A percentile compares a stretch with the other conserved stretches of the same genome.
These are phyloP conservation scores for Drosophila buzzatii DNA, from an alignment of 2,888 invertebrate species.

Conservation along the genomic window DNA sequence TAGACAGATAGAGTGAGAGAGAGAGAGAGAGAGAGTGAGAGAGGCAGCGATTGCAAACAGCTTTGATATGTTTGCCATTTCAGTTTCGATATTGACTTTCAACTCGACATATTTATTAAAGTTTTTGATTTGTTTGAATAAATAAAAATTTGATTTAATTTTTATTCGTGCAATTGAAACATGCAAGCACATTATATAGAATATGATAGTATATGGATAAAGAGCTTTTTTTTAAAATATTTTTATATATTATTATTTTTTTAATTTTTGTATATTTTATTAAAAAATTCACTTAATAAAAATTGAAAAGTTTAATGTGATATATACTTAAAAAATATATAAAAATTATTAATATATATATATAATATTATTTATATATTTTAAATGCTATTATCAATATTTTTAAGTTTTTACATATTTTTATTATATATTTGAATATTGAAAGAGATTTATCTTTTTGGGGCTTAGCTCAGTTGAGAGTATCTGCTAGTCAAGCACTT, in stretches of 20 bases:
- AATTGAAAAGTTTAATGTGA: too few species aligned
- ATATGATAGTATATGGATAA: background rate
- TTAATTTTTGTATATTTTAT: too few species aligned
- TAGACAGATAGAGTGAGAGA: background rate
- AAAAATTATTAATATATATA: too few species aligned
- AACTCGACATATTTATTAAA: constrained; percentile 3
- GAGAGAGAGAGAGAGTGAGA: too few species aligned
- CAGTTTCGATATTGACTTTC: constrained; percentile 10
- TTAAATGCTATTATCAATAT: too few species aligned
- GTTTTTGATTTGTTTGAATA: constrained; percentile 1
- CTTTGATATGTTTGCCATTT: constrained; percentile 1
- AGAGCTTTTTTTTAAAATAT: background rate
- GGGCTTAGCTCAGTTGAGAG: background rate
- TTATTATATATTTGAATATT: too few species aligned
- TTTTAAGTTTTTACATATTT: too few species aligned
- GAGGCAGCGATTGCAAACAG: background rate
- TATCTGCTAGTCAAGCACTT: constrained; percentile 1
- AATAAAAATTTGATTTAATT: background rate
- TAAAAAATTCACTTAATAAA: too few species aligned
- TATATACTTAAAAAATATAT: too few species aligned
- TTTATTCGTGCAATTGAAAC: background rate
- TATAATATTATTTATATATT: too few species aligned
- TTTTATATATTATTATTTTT: too few species aligned
- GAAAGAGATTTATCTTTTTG: background rate
- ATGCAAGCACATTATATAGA: background rate